Percentiles rank a stretch among this genome's conserved stretches.
phyloP scores from a whole-genome alignment of 1,140 invertebrate species.

The Pollicipes pollicipes region DNA sequence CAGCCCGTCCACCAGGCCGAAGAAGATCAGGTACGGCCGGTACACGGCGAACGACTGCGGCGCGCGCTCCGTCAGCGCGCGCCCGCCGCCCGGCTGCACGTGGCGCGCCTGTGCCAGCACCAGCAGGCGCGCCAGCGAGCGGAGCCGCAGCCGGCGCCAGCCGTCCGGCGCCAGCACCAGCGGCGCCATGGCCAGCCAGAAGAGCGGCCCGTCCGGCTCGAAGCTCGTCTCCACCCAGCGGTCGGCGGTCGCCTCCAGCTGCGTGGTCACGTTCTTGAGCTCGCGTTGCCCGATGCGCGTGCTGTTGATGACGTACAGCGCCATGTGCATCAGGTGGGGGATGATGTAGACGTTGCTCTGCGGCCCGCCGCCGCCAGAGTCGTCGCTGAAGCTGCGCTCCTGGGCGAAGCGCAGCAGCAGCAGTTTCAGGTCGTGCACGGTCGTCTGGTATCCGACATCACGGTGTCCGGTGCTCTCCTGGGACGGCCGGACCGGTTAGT shows the following conservation, averaged over 20 bases:
- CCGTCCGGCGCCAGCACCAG: conserved; percentile 50
- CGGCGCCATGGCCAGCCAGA: conserved; percentile 60
- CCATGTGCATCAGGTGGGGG: conserved; percentile 85
- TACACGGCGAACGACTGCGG: conserved; percentile 60
- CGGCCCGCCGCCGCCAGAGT: conserved; percentile 86
- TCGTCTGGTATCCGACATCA: conserved; percentile 71
- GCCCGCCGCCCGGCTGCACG: conserved; percentile 29
- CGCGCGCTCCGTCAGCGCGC: conserved; percentile 22
- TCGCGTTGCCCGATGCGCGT: conserved; percentile 32
- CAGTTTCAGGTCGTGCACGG: conserved; percentile 85
- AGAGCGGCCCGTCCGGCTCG: conserved; percentile 75
- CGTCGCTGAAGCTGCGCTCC: conserved; percentile 90
- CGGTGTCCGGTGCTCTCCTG: conserved; percentile 28
- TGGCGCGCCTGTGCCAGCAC: conserved; percentile 58
- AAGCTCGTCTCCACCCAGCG: conserved; percentile 57
- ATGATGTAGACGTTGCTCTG: conserved; percentile 94
- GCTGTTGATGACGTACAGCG: conserved; percentile 74
- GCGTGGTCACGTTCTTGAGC: conserved; percentile 47
- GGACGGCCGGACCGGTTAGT: conserved; percentile 16
- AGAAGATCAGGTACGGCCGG: conserved; percentile 69
- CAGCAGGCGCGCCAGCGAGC: conserved; percentile 57
- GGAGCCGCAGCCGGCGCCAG: conserved; percentile 38
- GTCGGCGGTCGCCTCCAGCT: conserved; percentile 38
- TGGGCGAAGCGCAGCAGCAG: conserved; percentile 74
- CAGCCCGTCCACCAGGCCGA: conserved; percentile 55